Base-by-base conservation (phyloP, 2,113 vertebrate species). In the Megaleporinus macrocephalus region DNA sequence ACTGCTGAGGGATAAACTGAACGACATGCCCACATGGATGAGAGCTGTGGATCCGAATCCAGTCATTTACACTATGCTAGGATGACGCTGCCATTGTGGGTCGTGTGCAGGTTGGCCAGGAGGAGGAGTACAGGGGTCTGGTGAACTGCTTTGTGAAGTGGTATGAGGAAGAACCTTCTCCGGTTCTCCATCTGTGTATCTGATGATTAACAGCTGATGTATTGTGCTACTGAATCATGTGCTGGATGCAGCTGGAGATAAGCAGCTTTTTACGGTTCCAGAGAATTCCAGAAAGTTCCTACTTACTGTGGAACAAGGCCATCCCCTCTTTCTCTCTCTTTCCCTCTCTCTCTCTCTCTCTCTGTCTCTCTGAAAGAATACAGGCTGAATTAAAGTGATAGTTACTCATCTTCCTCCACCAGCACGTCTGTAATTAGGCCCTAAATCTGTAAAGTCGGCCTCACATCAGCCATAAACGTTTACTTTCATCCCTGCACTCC, bases 391-490 rank as follows among this genome's bases (percentile, higher is more conserved):
- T 65, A 18, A 69, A 41, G 10, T 22, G 18, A 33, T 69, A 33
- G 33, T 26, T 20, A 18, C 9, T 26, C 13, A n/a, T 30, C 0
- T 18, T 20, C 30, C 3, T 26, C 29, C 65, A 22, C 15, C 1
- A 69, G 66, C 66, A n/a, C 20, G 66, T n/a, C 66, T 69, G 66
- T 69, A 69, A 69, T 69, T 26, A 41, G 24, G 36, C 20, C 13
- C 66, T 69, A 11, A 41, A 61, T 61, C 24, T 61, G 57, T 15
- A 1, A 13, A 26, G 57, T 26, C 24, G 24, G n/a, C 0, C 44
- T 69, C 36, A 33, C 30, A 20, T 41, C 30, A 22, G 29, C 29
- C 6, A 29, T 66, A 33, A 30, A 66, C 20, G 3, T n/a, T 41
- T n/a, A 69, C 66, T 61, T 61, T 61, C 57, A 61, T 61, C 57